Percentiles rank a stretch among this genome's conserved stretches.
These are phyloP conservation scores for Riparia riparia DNA, from an alignment of 2,113 vertebrate genomes.

Conservation along the genomic window DNA sequence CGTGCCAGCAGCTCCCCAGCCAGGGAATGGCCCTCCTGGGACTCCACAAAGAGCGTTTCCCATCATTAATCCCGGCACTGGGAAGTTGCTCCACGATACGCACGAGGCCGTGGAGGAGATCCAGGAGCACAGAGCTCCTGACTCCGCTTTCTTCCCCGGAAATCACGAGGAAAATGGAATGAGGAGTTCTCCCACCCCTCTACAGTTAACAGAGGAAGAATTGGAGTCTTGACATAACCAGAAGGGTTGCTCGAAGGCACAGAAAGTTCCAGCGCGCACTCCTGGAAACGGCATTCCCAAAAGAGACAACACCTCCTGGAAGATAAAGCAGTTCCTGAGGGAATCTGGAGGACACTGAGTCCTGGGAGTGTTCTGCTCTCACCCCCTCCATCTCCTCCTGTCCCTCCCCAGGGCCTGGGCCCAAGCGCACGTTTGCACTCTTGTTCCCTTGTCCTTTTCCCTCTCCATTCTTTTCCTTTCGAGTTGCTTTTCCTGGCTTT, in stretches of 20 bases:
- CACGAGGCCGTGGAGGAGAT: neutral
- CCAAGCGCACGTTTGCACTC: neutral
- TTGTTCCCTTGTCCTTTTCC: neutral
- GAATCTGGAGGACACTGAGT: neutral
- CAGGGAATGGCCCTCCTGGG: neutral
- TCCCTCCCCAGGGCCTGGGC: neutral
- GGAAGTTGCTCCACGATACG: neutral
- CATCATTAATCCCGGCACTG: neutral
- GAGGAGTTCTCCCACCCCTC: neutral
- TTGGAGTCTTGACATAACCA: neutral
- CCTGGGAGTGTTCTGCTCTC: neutral
- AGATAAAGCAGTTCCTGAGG: neutral
- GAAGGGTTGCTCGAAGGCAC: neutral
- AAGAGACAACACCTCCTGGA: neutral
- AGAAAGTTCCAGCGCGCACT: neutral
- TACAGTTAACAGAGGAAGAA: accelerated
- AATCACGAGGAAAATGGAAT: accelerated
- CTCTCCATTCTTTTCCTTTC: neutral
- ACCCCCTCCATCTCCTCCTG: neutral
- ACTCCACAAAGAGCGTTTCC: neutral
- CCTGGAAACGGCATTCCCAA: neutral
- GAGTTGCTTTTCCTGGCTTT: neutral
- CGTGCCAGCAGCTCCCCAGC: neutral
- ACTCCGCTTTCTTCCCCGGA: neutral
- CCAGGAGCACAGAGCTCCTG: neutral